Percentiles rank a stretch among this genome's conserved stretches.
These are phyloP conservation scores for Portunus trituberculatus DNA, from an alignment of 1,140 invertebrate genomes.

Conservation along the genomic window DNA sequence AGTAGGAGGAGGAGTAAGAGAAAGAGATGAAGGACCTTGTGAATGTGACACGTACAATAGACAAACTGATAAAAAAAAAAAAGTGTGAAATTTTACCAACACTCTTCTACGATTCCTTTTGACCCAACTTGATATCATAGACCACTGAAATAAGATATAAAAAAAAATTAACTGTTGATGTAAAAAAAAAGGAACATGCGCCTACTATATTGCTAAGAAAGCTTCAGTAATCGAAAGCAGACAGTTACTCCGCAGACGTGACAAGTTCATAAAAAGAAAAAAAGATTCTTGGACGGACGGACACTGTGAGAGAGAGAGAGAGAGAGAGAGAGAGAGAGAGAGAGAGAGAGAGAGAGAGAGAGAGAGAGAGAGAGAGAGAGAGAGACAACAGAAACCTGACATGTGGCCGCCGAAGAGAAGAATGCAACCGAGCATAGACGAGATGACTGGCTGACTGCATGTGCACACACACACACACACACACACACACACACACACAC, in stretches of 20 bases:
- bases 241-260: slow-evolving; percentile 1
- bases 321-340: not conserved
- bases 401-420: slow-evolving; percentile 17
- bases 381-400: not conserved
- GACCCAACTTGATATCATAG: too few species aligned
- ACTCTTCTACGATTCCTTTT: too few species aligned
- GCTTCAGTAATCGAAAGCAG: not conserved
- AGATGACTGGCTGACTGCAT: not conserved
- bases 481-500: slow-evolving; percentile 27
- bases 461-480: slow-evolving; percentile 33
- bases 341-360: too few species aligned
- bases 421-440: not conserved
- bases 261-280: not conserved
- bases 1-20: not conserved
- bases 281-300: not conserved
- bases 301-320: too few species aligned
- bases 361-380: not conserved
- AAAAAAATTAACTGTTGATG: too few species aligned
- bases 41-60: not conserved
- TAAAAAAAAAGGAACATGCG: too few species aligned
- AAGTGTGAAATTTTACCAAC: too few species aligned
- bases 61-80: not conserved
- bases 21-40: slow-evolving; percentile 10
- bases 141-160: too few species aligned
- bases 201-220: not conserved